A percentile compares a stretch with the other conserved stretches of the same genome.
These are phyloP conservation scores for Trachurus trachurus DNA, from an alignment of 2,797 vertebrate species.

Conservation along the genomic window DNA sequence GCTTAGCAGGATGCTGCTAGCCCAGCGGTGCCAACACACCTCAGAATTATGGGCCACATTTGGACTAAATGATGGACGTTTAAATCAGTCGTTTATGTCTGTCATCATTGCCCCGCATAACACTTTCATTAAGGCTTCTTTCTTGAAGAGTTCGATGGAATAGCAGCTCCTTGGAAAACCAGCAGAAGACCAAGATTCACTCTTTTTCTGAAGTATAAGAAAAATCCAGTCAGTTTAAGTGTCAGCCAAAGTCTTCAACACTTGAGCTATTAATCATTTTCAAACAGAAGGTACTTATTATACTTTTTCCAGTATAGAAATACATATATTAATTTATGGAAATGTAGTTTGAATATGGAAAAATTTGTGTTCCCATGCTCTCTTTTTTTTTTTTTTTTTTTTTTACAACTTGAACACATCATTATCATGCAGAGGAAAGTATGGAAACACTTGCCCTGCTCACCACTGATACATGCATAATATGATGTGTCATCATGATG, in stretches of 20 bases:
- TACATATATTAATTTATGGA: neutral
- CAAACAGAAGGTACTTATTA: neutral
- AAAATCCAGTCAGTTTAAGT: conserved; percentile 11
- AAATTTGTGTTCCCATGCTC: neutral
- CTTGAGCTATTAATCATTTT: conserved; percentile 31
- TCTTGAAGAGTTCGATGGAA: neutral
- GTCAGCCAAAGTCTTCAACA: conserved; percentile 10
- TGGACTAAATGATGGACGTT: conserved; percentile 35
- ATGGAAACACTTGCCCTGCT: neutral
- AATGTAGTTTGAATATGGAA: neutral
- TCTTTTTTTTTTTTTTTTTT: neutral
- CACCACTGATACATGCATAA: neutral
- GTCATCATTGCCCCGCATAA: conserved; percentile 22
- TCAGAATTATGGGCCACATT: conserved; percentile 50
- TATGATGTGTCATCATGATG: neutral
- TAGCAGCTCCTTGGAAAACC: conserved; percentile 43
- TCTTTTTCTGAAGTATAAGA: conserved; percentile 1
- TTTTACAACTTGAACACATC: neutral
- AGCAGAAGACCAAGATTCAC: conserved; percentile 12
- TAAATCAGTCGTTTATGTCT: conserved; percentile 33
- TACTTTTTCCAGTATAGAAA: conserved; percentile 6
- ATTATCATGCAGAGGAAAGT: neutral
- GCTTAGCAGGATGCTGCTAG: conserved; percentile 22
- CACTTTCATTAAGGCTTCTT: conserved; percentile 14
- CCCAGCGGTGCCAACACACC: conserved; percentile 45